Evolutionary conservation across 2,113 vertebrate species (phyloP), one percentile per base, ranked within the genome.

Genomic region (Polyodon spathula): DNA sequence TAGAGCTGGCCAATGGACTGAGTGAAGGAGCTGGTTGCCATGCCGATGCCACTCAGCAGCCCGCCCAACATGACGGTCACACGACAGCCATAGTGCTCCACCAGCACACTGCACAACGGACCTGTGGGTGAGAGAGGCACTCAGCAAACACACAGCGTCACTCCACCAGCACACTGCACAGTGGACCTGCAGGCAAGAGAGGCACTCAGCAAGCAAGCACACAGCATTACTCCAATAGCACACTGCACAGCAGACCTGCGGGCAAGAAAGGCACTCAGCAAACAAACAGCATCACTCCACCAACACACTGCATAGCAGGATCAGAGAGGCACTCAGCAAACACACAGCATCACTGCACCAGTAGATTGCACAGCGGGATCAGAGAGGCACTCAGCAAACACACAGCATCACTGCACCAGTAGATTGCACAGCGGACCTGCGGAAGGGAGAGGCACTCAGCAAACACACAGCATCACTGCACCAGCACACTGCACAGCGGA

Each of bases 401-500:
- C n/a, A n/a, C n/a, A n/a, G n/a, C n/a, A n/a, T n/a, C n/a, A n/a
- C n/a, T n/a, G n/a, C n/a, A n/a, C n/a, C n/a, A n/a, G n/a, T n/a
- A n/a, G n/a, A n/a, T n/a, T 92, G 56, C 94, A 97, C 8, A 98
- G 77, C 8, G 94, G 94, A 41, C 95, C 95, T 98, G 81, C 11
- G 60, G 44, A 60, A 8, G 55, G 48, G 56, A 54, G 58, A 27
- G 27, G 27, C 27, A 52, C 15, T 48, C 14, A 54, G 65, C 63
- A 64, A 63, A 59, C 6, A 44, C 40, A 44, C 8, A 37, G 37
- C n/a, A 8, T 15, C 8, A 15, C 27, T 39, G 54, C 63, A 27
- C 44, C 54, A 63, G 58, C 51, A 65, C 39, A 62, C 42, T 27
- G 27, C 27, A 27, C 27, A 27, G 27, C 27, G 27, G 27, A 27